Percentiles rank a stretch among this genome's conserved stretches.
Evolutionary conservation across 2,113 vertebrate species (phyloP).

Genomic region (Hucho hucho): DNA sequence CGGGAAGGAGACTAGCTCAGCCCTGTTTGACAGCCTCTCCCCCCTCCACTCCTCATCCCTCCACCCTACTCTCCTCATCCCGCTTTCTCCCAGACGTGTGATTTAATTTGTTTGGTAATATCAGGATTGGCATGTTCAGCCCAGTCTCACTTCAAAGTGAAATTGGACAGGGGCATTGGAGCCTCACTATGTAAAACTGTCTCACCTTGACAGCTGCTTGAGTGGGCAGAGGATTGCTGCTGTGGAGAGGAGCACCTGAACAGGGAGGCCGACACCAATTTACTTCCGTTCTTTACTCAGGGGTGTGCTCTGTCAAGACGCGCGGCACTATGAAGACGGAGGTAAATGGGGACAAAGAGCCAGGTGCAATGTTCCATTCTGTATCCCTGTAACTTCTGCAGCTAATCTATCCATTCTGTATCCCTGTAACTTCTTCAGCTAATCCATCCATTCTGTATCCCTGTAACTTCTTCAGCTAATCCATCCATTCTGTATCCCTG

Average conservation of each 20-base stretch:
- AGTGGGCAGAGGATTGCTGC: slow-evolving; percentile 71
- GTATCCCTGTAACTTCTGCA: slow-evolving; percentile 44
- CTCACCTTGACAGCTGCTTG: slow-evolving; percentile 79
- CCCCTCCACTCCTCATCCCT: slow-evolving; percentile 5
- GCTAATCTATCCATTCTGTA: too few species aligned
- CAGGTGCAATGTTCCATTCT: slow-evolving; percentile 57
- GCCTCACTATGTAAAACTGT: slow-evolving; percentile 75
- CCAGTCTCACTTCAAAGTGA: slow-evolving; percentile 79
- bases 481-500: slow-evolving; percentile 45
- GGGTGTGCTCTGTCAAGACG: slow-evolving; percentile 57
- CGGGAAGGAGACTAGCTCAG: slow-evolving; percentile 47
- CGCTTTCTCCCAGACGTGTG: slow-evolving; percentile 46
- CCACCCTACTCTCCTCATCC: slow-evolving; percentile 32
- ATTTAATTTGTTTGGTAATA: slow-evolving; percentile 83
- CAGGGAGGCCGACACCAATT: slow-evolving; percentile 66
- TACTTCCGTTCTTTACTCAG: slow-evolving; percentile 48
- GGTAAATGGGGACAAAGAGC: slow-evolving; percentile 60
- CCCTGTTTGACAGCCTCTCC: slow-evolving; percentile 43
- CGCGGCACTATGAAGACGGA: slow-evolving; percentile 50
- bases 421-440: too few species aligned
- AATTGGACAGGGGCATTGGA: slow-evolving; percentile 82
- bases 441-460: too few species aligned
- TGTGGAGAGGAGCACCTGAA: slow-evolving; percentile 61
- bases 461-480: too few species aligned
- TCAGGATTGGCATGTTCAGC: slow-evolving; percentile 79